These are phyloP conservation scores for Calcarius ornatus DNA, from an alignment of 2,113 vertebrate species.

Conservation along the genomic window DNA sequence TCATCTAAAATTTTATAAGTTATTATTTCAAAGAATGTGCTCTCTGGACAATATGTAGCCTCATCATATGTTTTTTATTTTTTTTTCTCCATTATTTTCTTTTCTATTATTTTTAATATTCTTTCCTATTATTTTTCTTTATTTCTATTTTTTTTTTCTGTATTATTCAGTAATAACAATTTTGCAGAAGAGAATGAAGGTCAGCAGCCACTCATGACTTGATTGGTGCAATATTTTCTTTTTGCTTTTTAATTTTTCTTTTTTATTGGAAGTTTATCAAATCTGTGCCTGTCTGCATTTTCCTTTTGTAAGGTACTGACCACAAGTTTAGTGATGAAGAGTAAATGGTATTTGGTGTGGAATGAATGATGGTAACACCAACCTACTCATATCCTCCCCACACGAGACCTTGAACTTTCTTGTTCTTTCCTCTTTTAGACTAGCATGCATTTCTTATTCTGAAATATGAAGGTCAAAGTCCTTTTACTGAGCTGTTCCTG, in stretches of 20 bases:
- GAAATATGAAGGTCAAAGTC: background rate
- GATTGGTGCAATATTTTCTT: background rate
- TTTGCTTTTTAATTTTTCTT: too few species aligned
- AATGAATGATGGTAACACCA: background rate
- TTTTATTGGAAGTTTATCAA: background rate
- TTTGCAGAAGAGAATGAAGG: background rate
- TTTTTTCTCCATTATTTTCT: too few species aligned
- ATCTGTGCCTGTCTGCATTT: background rate
- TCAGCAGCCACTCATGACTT: background rate
- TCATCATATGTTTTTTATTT: too few species aligned
- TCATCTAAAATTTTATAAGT: background rate
- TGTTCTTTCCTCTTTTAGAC: background rate
- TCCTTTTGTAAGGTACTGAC: background rate
- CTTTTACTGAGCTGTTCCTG: background rate
- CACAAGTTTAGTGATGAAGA: background rate
- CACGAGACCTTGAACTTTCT: background rate
- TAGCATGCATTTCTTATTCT: background rate
- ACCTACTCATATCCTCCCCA: rapidly evolving
- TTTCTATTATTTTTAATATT: too few species aligned
- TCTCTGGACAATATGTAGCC: too few species aligned
- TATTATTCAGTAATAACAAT: background rate
- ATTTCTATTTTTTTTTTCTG: too few species aligned
- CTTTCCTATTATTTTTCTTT: too few species aligned
- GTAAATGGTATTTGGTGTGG: background rate
- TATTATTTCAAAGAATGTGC: background rate